These are phyloP conservation scores for Pleuronectes platessa DNA, from an alignment of 2,113 vertebrate genomes.

Conservation along the genomic window DNA sequence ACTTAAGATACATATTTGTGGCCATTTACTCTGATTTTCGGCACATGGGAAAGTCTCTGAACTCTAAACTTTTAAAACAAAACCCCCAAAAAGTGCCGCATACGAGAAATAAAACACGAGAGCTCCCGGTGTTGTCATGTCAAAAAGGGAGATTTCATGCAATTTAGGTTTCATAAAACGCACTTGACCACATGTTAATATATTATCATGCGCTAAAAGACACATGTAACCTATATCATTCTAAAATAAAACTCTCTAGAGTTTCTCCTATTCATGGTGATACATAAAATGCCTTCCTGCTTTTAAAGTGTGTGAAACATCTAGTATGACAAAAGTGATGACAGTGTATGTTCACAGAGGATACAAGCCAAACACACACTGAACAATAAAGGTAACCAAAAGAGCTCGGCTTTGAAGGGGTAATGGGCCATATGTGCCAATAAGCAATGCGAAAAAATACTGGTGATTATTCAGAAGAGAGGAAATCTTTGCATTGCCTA, in stretches of 20 bases:
- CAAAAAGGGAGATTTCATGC: conserved; percentile 45
- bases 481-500: conserved; percentile 35
- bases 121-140: conserved; percentile 32
- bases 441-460: conserved; percentile 18
- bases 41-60: conserved; percentile 45
- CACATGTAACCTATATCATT: conserved; percentile 49
- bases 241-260: conserved; percentile 19
- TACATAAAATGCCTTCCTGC: conserved; percentile 38
- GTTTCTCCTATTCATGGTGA: conserved; percentile 45
- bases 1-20: conserved; percentile 73
- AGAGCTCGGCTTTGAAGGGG: conserved; percentile 48
- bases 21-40: conserved; percentile 61
- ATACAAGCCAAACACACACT: conserved; percentile 24
- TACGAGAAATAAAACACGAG: conserved; percentile 41
- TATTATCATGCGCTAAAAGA: conserved; percentile 46
- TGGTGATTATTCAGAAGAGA: conserved; percentile 10
- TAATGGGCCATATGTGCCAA: conserved; percentile 40
- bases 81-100: conserved; percentile 12
- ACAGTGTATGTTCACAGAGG: conserved; percentile 43
- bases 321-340: conserved; percentile 49
- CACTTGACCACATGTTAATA: conserved; percentile 56
- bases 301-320: conserved; percentile 49
- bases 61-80: conserved; percentile 55
- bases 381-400: conserved; percentile 28
- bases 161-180: conserved; percentile 44